Evolutionary conservation across 2,797 vertebrate genomes (phyloP), one percentile per base, ranked within the genome.

Genomic region (Danio tinwini): DNA sequence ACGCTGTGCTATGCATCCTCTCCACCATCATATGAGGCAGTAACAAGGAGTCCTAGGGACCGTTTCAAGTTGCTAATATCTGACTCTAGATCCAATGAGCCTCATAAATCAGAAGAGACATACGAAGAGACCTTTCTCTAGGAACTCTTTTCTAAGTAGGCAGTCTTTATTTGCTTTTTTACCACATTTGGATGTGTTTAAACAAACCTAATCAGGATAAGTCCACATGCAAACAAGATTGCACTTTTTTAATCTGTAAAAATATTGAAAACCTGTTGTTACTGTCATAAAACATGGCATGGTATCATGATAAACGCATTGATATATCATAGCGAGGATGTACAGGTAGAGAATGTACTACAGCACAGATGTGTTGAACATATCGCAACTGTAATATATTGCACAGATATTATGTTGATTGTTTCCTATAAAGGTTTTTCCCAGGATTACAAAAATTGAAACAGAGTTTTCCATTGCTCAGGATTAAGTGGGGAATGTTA

Each of bases 61-160:
- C 92, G 89, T 78, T 90, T 93, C 61, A 93, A 93, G 76, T 87
- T 92, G 44, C 84, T 90, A 81, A 77, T 88, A 80, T 92, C 94
- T 0, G 93, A 87, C 88, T 94, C 93, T 0, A 90, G 94, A 52
- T 88, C 88, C 0, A 85, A 89, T 7, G 95, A 96, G 78, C 89
- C 91, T 69, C 89, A 90, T 16, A 86, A 89, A 0, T 91, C 88
- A 0, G 88, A 88, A 0, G 94, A 95, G 89, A 93, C 89, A 83
- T 95, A 96, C 65, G 94, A 95, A 9, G 97, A 99, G 90, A 97
- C 95, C 0, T 93, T 97, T 75, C 95, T 98, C 89, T 98, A 87
- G 91, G 93, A 87, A 76, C 79, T 84, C 88, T 63, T 71, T 76
- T 79, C 12, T 50, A 39, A 64, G 42, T 42, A 69, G 21, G 49